Evolutionary conservation across 2,797 vertebrate species (phyloP), one percentile per base, ranked within the genome.

Genomic region (Valencia hispanica): DNA sequence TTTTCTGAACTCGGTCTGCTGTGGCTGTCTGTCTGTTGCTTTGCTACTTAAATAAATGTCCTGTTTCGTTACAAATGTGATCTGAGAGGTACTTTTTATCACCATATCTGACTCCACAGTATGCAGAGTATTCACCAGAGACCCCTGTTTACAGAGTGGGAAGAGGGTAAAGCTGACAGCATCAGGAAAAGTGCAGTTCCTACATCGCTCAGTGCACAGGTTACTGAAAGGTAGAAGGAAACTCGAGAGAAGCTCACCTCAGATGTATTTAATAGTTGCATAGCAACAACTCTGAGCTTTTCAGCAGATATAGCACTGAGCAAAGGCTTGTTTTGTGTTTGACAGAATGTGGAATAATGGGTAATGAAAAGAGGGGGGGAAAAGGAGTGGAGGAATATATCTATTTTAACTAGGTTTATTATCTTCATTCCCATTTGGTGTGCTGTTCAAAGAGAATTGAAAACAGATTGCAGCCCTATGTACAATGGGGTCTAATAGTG

Each of bases 11-110:
- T 94, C 76, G 66, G 85, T 92, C 90, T 93, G 89, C 92, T 91
- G 88, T 90, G 93, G 88, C 89, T 96, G 93, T 92, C 90, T 79
- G n/a, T n/a, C 92, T 90, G 94, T 94, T 85, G 84, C 81, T 90
- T 73, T 82, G 74, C 73, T 51, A 74, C 73, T 93, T 93, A 94
- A 95, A 94, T 94, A 91, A 91, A 72, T 47, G 91, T 85, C 89
- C 92, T 84, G 80, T 75, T 51, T 72, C n/a, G 75, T 82, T 76
- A 69, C 20, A 78, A 69, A 73, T 47, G 27, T 59, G 45, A 86
- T 79, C 66, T 80, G 63, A 83, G 82, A 51, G 32, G 59, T n/a
- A 77, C 77, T 45, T 84, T 86, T 82, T 77, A 90, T 89, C 79
- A 36, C 59, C 15, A 68, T 80, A 81, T 89, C 41, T 63, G 81